Base-by-base conservation (phyloP, 2,888 invertebrate genomes). In the Lasioglossum oenotherae region DNA sequence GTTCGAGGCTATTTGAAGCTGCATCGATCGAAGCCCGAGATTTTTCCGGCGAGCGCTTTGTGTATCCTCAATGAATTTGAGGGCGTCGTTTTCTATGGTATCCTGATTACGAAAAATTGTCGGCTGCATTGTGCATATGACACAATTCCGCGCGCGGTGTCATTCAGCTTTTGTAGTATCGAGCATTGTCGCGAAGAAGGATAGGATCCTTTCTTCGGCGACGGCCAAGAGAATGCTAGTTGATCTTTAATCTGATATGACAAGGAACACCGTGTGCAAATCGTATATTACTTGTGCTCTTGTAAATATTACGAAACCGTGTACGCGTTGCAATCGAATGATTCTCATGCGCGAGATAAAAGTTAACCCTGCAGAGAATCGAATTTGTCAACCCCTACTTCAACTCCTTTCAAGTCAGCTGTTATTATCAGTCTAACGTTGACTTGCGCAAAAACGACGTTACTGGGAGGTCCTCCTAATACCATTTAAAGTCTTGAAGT, bases 231-330 rank as follows among this genome's bases (percentile, higher is more conserved):
- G 77, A 78, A 78, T 78, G 69, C 69, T 69, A 53, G 77, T 69
- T 78, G 77, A 78, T 78, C 49, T 78, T 78, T 78, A 78, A 78
- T 78, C 77, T 69, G 77, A 69, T 78, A 69, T 53, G 77, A 78
- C 69, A 78, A 78, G 77, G 69, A 67, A 69, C 77, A 78, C 69
- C 31, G 77, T 49, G 49, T 38, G 69, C 69, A 69, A 78, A 78
- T 78, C n/a, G 38, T 78, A 53, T 19, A 69, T 78, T 78, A 71
- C 67, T 78, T 69, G 69, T 69, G 53, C 10, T 35, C 77, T 14
- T 69, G 69, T 78, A 78, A 78, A 78, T 38, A 53, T 78, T 69
- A 38, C 77, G 69, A 67, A 78, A 78, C 23, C 38, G 49, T 31
- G 14, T 64, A 16, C 49, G 12, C 71, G 77, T 71, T 6, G 77